Conservation (phyloP, 2,113 vertebrate species). For the Hucho hucho region DNA sequence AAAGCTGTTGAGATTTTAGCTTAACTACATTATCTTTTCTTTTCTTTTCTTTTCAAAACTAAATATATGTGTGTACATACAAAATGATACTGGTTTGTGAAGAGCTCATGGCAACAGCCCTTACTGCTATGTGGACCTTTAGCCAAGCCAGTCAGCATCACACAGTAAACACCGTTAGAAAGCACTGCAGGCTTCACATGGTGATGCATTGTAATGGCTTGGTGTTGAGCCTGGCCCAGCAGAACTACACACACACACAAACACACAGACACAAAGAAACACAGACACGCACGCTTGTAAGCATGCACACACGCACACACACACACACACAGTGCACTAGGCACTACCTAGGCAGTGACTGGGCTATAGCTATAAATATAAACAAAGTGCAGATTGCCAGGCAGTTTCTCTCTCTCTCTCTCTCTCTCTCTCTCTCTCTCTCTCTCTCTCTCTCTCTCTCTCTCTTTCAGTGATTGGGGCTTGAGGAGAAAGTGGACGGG, state of each 20-base stretch:
- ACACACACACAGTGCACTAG: neutral
- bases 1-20: no score
- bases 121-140: neutral
- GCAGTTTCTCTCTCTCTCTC: neutral
- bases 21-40: no score
- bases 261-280: neutral
- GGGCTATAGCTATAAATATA: slow-evolving; percentile 10
- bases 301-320: no score
- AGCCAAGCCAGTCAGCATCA: neutral
- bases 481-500: slow-evolving; percentile 54
- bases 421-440: neutral
- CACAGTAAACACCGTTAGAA: neutral
- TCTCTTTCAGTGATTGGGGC: slow-evolving; percentile 51
- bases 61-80: neutral
- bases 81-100: neutral
- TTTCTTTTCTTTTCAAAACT: no score
- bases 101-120: neutral
- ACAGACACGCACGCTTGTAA: no score
- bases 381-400: slow-evolving; percentile 1
- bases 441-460: neutral
- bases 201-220: slow-evolving; percentile 3
- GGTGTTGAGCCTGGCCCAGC: slow-evolving; percentile 1
- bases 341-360: neutral
- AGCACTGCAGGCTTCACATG: neutral
- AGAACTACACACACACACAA: neutral